Percentiles rank a stretch among this genome's conserved stretches.
Conservation (phyloP, 2,113 vertebrate genomes). For the Nothoprocta perdicaria region DNA sequence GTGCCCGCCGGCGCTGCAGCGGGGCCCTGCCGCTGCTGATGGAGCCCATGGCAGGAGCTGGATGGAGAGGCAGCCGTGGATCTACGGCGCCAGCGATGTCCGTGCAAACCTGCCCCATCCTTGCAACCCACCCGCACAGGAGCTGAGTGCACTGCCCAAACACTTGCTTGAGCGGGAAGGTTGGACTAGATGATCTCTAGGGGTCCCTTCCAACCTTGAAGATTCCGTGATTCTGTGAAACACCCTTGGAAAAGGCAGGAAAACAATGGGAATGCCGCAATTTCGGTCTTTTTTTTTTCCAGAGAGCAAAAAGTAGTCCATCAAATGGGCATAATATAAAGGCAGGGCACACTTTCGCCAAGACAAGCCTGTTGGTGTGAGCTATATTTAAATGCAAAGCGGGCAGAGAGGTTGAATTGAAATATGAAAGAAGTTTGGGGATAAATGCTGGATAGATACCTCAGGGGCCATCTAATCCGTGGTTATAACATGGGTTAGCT, state of each 20-base stretch:
- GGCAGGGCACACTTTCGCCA: not conserved
- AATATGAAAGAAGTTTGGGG: not conserved
- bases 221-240: too few relatives aligned
- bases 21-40: slow-evolving; percentile 67
- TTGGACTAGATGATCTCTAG: too few relatives aligned
- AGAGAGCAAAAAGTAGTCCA: rapidly evolving
- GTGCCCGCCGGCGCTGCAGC: slow-evolving; percentile 65
- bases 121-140: rapidly evolving
- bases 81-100: slow-evolving; percentile 46
- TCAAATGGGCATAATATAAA: rapidly evolving
- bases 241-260: not conserved
- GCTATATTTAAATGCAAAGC: not conserved
- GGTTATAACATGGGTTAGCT: rapidly evolving
- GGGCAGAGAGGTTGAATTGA: not conserved
- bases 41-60: slow-evolving; percentile 77
- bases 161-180: too few relatives aligned
- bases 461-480: rapidly evolving
- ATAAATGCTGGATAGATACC: not conserved
- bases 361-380: not conserved
- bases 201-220: too few relatives aligned
- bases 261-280: rapidly evolving
- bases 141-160: not conserved
- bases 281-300: not conserved
- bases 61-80: slow-evolving; percentile 53
- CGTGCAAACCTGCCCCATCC: not conserved